phyloP scores from a whole-genome alignment of 1,140 invertebrate species.

The Asobara japonica region DNA sequence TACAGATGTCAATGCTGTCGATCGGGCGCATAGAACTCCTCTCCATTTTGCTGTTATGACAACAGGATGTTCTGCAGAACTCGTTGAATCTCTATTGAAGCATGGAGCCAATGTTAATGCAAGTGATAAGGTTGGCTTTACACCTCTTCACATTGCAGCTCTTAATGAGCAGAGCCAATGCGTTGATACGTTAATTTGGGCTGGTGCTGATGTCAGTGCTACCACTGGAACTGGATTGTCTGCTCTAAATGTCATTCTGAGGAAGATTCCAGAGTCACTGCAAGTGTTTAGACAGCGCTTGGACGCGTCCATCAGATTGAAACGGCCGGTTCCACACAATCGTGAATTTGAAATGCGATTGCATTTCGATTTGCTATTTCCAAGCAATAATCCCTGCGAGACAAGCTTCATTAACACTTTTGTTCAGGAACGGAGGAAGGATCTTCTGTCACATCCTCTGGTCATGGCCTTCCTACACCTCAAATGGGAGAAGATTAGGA shows the following conservation, averaged over 20 bases:
- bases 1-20: constrained; percentile 69
- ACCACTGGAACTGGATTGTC: constrained; percentile 71
- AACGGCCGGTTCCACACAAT: constrained; percentile 66
- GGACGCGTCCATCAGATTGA: constrained; percentile 69
- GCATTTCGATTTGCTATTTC: constrained; percentile 70
- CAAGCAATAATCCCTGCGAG: constrained; percentile 69
- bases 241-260: constrained; percentile 71
- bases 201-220: constrained; percentile 74
- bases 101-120: constrained; percentile 68
- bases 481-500: constrained; percentile 75
- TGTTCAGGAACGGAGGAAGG: constrained; percentile 71
- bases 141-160: constrained; percentile 75
- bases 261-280: constrained; percentile 71
- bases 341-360: constrained; percentile 72
- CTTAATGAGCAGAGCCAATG: constrained; percentile 72
- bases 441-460: constrained; percentile 72
- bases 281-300: constrained; percentile 68
- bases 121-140: constrained; percentile 75
- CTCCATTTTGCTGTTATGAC: constrained; percentile 71
- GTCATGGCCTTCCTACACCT: constrained; percentile 72
- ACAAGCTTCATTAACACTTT: constrained; percentile 72
- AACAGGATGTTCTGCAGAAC: constrained; percentile 64
- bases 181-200: constrained; percentile 71
- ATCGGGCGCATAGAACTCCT: constrained; percentile 69
- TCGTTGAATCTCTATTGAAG: constrained; percentile 69